Base-by-base conservation (phyloP, 2,888 invertebrate genomes). In the Plemyria rubiginata region DNA sequence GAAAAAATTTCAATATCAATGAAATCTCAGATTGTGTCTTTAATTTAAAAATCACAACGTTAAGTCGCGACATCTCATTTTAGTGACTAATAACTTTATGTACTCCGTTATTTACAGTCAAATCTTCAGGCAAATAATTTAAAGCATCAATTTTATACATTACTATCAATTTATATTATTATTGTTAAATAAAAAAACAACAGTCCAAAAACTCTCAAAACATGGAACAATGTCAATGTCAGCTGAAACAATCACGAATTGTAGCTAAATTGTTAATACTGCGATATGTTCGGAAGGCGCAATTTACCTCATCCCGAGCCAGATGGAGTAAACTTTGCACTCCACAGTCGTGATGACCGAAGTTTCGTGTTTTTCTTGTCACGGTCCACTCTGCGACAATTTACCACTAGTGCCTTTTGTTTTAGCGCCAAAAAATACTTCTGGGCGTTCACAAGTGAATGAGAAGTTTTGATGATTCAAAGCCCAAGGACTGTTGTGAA, bases 341-440 rank as follows among this genome's bases (percentile, higher is more conserved):
- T 87, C 75, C 74, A 72, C 71, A 72, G 72, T 68, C 76, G 78
- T 87, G 87, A 89, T 86, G 85, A 87, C 79, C 79, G 69, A 88
- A 89, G 81, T 87, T 87, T 81, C 66, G 77, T 83, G 82, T 85
- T 88, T 85, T 87, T 86, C 81, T 85, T 85, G 80, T 82, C 77
- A 69, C 73, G 76, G 75, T 78, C 78, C 76, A 77, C 79, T 83
- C 81, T 78, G 73, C 76, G 74, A 76, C 77, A 77, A 84, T 84
- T 85, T 81, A 80, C 76, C 75, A 76, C 82, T 77, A 75, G 62
- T 71, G 68, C 46, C 71, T 65, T 69, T 60, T 55, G 54, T 55
- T 55, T 60, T 50, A 36, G 28, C 15, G 50, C 49, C 45, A 36
- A 60, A 46, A 52, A 45, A 8, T 22, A 3, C 22, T 22, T 3